phyloP scores from a whole-genome alignment of 2,797 vertebrate genomes.

The Gorsachius magnificus region DNA sequence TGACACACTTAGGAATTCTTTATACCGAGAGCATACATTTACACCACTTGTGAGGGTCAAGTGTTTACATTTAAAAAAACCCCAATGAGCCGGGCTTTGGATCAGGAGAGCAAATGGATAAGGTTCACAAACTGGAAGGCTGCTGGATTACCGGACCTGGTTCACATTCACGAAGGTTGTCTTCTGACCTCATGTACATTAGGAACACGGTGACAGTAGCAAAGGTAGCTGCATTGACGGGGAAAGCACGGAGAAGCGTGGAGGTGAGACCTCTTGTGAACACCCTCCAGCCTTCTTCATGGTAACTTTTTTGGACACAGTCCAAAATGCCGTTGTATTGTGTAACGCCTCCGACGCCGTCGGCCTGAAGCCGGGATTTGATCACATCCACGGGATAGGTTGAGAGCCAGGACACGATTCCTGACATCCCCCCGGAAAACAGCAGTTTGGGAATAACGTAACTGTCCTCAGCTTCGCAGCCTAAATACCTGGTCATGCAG shows the following conservation, averaged over 20 bases:
- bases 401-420: conserved; percentile 94
- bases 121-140: conserved; percentile 82
- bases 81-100: background rate
- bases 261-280: conserved; percentile 94
- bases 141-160: conserved; percentile 76
- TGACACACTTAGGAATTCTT: conserved; percentile 29
- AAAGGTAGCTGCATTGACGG: conserved; percentile 94
- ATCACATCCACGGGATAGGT: conserved; percentile 96
- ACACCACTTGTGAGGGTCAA: conserved; percentile 3
- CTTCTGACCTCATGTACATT: conserved; percentile 81
- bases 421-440: conserved; percentile 91
- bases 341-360: conserved; percentile 85
- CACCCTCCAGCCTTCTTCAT: conserved; percentile 88
- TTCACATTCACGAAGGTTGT: conserved; percentile 81
- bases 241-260: conserved; percentile 93
- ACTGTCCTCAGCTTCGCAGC: conserved; percentile 87
- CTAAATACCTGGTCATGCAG: conserved; percentile 85
- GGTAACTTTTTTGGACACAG: conserved; percentile 89
- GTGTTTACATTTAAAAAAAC: background rate
- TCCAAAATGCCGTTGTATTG: conserved; percentile 89
- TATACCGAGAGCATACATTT: conserved; percentile 10
- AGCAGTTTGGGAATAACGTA: conserved; percentile 93
- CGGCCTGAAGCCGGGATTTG: conserved; percentile 94
- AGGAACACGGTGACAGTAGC: conserved; percentile 94
- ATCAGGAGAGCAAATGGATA: background rate